phyloP scores from a whole-genome alignment of 53 echinoderm and acorn worm genomes.

The Luidia sarsii region DNA sequence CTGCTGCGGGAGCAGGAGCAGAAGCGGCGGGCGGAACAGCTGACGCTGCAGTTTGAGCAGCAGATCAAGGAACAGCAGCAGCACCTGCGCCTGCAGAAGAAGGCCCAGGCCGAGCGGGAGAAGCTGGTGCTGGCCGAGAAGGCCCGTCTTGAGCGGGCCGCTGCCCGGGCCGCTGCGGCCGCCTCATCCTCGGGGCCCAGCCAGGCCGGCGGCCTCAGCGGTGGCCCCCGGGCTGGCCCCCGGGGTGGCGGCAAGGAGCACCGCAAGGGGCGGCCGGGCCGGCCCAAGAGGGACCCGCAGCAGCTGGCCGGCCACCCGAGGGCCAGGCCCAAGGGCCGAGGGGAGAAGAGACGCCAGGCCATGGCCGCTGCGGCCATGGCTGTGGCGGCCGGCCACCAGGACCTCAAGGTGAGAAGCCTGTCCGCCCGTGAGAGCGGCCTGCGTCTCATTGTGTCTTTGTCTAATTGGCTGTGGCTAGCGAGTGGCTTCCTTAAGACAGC shows the following conservation, averaged over 20 bases:
- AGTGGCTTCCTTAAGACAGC: too few species aligned
- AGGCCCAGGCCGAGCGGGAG: slow-evolving; percentile 77
- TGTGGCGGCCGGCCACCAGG: too few species aligned
- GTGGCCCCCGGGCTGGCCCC: neutral
- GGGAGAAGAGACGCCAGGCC: slow-evolving; percentile 40
- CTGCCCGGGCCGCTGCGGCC: slow-evolving; percentile 30
- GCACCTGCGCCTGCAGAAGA: slow-evolving; percentile 90
- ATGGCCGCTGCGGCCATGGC: slow-evolving; percentile 29
- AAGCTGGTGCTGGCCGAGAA: slow-evolving; percentile 64
- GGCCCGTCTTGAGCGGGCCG: slow-evolving; percentile 26
- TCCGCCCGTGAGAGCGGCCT: too few species aligned
- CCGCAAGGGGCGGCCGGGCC: slow-evolving; percentile 13
- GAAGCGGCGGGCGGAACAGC: slow-evolving; percentile 77
- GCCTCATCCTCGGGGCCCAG: neutral
- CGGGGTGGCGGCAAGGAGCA: slow-evolving; percentile 6
- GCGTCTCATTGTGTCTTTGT: too few species aligned
- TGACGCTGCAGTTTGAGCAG: slow-evolving; percentile 95
- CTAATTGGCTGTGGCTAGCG: too few species aligned
- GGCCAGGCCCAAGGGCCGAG: neutral
- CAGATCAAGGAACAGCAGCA: slow-evolving; percentile 97
- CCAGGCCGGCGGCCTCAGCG: neutral
- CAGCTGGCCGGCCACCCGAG: neutral
- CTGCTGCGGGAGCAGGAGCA: slow-evolving; percentile 88
- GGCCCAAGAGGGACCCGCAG: neutral
- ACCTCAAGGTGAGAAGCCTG: too few species aligned